phyloP scores from a whole-genome alignment of 2,113 vertebrate genomes.

The Anthoscopus minutus region DNA sequence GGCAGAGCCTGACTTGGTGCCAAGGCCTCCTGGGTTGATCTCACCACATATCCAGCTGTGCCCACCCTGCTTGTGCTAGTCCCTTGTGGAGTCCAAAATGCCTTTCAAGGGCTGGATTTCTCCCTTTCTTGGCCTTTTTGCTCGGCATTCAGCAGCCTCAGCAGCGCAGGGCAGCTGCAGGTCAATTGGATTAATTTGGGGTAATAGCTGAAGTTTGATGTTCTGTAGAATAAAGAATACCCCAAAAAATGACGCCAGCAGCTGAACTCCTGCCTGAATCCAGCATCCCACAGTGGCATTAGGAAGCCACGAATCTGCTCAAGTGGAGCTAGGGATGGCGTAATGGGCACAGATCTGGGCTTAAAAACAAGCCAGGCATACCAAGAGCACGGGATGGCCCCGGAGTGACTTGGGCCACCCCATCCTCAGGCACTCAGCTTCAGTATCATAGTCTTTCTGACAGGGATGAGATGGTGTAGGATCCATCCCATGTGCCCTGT shows the following conservation, averaged over 20 bases:
- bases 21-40: rapidly evolving
- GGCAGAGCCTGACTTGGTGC: not conserved
- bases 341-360: rapidly evolving
- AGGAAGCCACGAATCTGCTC: rapidly evolving
- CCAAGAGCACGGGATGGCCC: rapidly evolving
- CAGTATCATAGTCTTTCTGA: not conserved
- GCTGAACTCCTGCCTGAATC: not conserved
- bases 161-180: not conserved
- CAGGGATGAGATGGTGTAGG: rapidly evolving
- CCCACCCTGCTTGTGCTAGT: not conserved
- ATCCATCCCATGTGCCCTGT: rapidly evolving
- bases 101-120: not conserved
- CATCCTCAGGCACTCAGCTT: not conserved
- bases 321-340: not conserved
- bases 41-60: rapidly evolving
- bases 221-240: not conserved
- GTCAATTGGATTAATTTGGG: not conserved
- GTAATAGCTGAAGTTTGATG: not conserved
- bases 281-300: rapidly evolving
- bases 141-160: not conserved
- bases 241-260: not conserved
- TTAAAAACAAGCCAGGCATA: not conserved
- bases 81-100: not conserved
- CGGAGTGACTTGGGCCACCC: not conserved
- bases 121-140: not conserved